phyloP scores from a whole-genome alignment of 2,888 invertebrate species.

The Cremastinae sp. region DNA sequence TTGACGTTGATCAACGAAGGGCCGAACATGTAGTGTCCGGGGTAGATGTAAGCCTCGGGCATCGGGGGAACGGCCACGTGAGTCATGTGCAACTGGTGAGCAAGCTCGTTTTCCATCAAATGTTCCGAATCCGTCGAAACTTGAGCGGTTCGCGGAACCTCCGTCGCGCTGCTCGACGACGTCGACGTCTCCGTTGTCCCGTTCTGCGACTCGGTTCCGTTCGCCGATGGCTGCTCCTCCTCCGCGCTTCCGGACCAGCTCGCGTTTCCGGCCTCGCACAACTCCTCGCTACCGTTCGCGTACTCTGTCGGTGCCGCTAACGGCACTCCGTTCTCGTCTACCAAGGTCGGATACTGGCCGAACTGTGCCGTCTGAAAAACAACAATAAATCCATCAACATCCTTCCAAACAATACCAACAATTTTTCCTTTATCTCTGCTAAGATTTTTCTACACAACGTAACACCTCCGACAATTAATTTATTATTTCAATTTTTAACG shows the following conservation, averaged over 20 bases:
- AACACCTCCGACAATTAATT: no score
- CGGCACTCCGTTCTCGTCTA: conserved; percentile 67
- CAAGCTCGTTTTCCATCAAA: conserved; percentile 66
- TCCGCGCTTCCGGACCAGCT: conserved; percentile 71
- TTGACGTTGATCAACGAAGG: conserved; percentile 81
- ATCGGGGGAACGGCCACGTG: conserved; percentile 72
- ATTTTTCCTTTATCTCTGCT: no score
- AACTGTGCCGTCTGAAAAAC: conserved; percentile 66
- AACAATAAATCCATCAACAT: neutral
- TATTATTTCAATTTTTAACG: no score
- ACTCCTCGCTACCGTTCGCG: conserved; percentile 55
- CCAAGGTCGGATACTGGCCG: conserved; percentile 68
- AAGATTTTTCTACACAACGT: no score
- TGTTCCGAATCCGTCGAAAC: conserved; percentile 55
- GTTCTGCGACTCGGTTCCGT: conserved; percentile 29
- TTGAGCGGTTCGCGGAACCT: conserved; percentile 49
- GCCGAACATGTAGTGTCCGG: conserved; percentile 82
- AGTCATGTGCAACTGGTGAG: conserved; percentile 74
- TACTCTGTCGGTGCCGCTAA: conserved; percentile 46
- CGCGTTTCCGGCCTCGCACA: conserved; percentile 63
- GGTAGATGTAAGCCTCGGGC: conserved; percentile 80
- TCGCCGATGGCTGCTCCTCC: conserved; percentile 60
- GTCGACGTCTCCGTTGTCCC: conserved; percentile 37
- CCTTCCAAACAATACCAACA: no score
- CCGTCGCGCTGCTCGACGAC: no score